A percentile compares a stretch with the other conserved stretches of the same genome.
phyloP scores from a whole-genome alignment of 2,113 vertebrate species.

The Candoia aspera region DNA sequence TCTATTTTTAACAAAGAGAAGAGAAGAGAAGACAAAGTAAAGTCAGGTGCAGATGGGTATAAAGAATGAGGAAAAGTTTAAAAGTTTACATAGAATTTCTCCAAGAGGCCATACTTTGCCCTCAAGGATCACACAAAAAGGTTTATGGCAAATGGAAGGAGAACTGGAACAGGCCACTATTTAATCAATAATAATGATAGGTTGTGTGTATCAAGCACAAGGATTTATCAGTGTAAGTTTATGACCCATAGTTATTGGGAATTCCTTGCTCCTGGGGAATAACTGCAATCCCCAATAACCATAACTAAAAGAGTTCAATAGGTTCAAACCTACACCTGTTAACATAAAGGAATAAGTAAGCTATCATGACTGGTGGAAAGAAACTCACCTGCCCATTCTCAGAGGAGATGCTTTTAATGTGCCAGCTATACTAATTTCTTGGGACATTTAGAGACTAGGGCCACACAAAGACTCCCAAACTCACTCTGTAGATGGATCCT shows the following conservation, averaged over 20 bases:
- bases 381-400: no score
- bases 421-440: neutral
- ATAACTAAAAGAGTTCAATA: neutral
- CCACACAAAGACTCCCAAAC: neutral
- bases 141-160: neutral
- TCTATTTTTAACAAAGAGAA: constrained; percentile 59
- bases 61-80: neutral
- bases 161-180: neutral
- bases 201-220: neutral
- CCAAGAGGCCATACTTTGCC: neutral
- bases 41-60: neutral
- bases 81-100: neutral
- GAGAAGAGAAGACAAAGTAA: constrained; percentile 42
- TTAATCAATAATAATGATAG: neutral
- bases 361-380: neutral
- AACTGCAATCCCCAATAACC: neutral
- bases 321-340: neutral
- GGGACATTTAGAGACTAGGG: neutral
- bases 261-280: neutral
- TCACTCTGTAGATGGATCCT: neutral
- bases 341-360: neutral
- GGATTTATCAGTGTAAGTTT: neutral
- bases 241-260: neutral
- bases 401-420: neutral
- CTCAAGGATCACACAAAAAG: neutral